A percentile compares a stretch with the other conserved stretches of the same genome.
Evolutionary conservation across 2,797 vertebrate genomes (phyloP).

Genomic region (Moxostoma hubbsi): DNA sequence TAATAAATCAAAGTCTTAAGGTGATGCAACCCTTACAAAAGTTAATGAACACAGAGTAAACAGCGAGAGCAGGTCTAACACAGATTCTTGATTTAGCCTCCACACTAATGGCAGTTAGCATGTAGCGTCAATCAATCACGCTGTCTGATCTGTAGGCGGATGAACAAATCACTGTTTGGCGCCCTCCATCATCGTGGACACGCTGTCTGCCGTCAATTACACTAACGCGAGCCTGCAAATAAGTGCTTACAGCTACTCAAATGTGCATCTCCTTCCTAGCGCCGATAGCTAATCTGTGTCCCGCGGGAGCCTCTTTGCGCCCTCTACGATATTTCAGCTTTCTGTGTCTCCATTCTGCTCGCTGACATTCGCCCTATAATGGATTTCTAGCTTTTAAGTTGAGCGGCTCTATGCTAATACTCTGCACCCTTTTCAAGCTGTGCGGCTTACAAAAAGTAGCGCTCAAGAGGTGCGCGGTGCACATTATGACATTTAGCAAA

Average conservation of each 20-base stretch:
- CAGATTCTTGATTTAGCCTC: too few species aligned
- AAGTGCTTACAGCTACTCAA: conserved; percentile 34
- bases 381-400: conserved; percentile 34
- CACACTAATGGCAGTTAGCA: too few species aligned
- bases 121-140: conserved; percentile 52
- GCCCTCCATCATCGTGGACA: conserved; percentile 44
- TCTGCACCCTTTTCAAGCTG: conserved; percentile 16
- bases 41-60: too few species aligned
- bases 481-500: conserved; percentile 11
- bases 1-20: too few species aligned
- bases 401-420: conserved; percentile 18
- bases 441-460: neutral
- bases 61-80: too few species aligned
- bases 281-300: conserved; percentile 27
- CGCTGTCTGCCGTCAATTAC: conserved; percentile 33
- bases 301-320: neutral
- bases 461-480: neutral
- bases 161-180: conserved; percentile 45
- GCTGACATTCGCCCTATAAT: conserved; percentile 35
- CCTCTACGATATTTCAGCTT: conserved; percentile 39
- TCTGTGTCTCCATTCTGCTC: neutral
- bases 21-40: too few species aligned
- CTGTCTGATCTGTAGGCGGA: conserved; percentile 42
- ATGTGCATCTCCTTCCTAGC: conserved; percentile 18
- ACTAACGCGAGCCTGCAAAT: conserved; percentile 30